Evolutionary conservation across 1,140 invertebrate species (phyloP), one percentile per base, ranked within the genome.

Genomic region (Cherax quadricarinatus): DNA sequence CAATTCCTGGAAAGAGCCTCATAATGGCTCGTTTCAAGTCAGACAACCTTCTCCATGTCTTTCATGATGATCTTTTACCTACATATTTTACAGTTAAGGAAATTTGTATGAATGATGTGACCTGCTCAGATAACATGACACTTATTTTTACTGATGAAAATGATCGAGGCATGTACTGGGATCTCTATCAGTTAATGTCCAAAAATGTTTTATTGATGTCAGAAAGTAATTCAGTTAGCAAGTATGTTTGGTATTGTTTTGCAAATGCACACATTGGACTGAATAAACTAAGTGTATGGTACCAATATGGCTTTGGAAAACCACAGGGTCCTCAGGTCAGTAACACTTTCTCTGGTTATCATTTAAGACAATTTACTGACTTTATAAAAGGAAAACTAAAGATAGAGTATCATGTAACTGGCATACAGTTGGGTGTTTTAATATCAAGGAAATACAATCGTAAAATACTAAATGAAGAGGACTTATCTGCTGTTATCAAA

Each of bases 281-380:
- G 14, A 84, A 60, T n/a, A 84, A 60, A 49, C 9, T 62, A 84
- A 84, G 82, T 84, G 53, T 84, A 12, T 84, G 82, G 82, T 84
- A 84, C n/a, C 82, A 84, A 30, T 84, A 84, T 84, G 82, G 82
- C 12, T 84, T n/a, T 83, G 81, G 81, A 12, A 83, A 83, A 60
- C 81, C 81, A 30, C 81, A 83, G 57, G 81, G 81, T 24, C 81
- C 81, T 16, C 53, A 83, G 24, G 16, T 83, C 16, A 53, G 14
- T 16, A 83, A 53, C 24, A 24, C 81, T 9, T 60, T 83, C 24
- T 83, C 81, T 9, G 81, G 81, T 9, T 21, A 83, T 60, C 53
- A 62, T 51, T 30, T 83, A 48, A 83, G 81, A 14, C 18, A 60
- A 30, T 83, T 83, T 60, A 60, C 81, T 57, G 81, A n/a, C 12